These are phyloP conservation scores for Anticlea derivata DNA, from an alignment of 2,888 invertebrate genomes.

Conservation along the genomic window DNA sequence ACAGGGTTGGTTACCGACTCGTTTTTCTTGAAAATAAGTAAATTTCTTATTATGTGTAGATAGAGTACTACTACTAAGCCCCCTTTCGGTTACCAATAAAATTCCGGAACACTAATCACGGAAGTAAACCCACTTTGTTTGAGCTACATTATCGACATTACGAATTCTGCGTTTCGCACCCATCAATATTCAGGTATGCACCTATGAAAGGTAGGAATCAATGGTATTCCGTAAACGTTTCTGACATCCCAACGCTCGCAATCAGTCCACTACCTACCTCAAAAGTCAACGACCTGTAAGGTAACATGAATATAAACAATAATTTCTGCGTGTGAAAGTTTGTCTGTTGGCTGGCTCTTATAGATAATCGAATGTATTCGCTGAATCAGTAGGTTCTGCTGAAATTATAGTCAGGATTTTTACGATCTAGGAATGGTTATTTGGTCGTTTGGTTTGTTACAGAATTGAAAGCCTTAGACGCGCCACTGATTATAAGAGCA, in stretches of 20 bases:
- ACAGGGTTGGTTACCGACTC: too few species aligned
- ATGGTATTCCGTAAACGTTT: constrained; percentile 32
- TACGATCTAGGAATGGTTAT: too few species aligned
- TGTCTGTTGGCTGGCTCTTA: constrained; percentile 2
- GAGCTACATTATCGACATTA: constrained; percentile 24
- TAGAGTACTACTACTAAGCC: too few species aligned
- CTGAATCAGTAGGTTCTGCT: too few species aligned
- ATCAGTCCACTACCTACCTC: constrained; percentile 44
- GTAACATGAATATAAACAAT: constrained; percentile 32
- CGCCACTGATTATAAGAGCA: too few species aligned
- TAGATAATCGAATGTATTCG: too few species aligned
- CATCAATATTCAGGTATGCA: constrained; percentile 36
- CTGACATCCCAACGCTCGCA: constrained; percentile 32
- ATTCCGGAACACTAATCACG: constrained; percentile 17
- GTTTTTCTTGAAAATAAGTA: too few species aligned
- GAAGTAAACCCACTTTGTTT: constrained; percentile 24
- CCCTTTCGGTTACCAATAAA: too few species aligned
- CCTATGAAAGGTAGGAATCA: constrained; percentile 22
- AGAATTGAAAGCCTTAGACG: too few species aligned
- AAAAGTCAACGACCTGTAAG: constrained; percentile 43
- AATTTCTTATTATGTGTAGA: too few species aligned
- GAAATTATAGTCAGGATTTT: too few species aligned
- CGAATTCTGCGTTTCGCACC: constrained; percentile 25
- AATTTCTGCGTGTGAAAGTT: constrained; percentile 23
- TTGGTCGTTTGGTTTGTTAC: too few species aligned